phyloP scores from a whole-genome alignment of 1,140 invertebrate species.

The Trissolcus basalis region DNA sequence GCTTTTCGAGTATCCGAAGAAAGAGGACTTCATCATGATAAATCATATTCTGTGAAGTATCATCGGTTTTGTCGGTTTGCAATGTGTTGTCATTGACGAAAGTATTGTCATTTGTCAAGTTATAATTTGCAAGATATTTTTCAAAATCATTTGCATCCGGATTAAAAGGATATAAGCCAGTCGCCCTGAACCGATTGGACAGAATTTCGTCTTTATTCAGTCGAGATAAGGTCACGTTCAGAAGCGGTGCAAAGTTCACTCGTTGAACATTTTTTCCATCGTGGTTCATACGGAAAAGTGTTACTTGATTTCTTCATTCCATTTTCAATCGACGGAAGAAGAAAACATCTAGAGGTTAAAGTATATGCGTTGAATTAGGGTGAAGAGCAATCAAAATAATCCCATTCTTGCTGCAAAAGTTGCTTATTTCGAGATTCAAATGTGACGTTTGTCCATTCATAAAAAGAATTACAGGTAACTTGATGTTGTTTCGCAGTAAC shows the following conservation, averaged over 20 bases:
- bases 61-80: too few species aligned
- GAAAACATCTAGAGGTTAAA: constrained; percentile 67
- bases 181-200: constrained; percentile 24
- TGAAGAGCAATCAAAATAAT: constrained; percentile 61
- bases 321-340: constrained; percentile 66
- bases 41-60: too few species aligned
- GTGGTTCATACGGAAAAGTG: constrained; percentile 11
- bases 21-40: too few species aligned
- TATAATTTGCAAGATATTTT: constrained; percentile 12
- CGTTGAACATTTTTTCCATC: constrained; percentile 11
- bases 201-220: constrained; percentile 16
- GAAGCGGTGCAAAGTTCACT: constrained; percentile 6
- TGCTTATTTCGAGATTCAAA: constrained; percentile 34
- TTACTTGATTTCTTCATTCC: constrained; percentile 59
- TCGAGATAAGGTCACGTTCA: background rate
- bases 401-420: constrained; percentile 57
- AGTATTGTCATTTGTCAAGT: too few species aligned
- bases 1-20: too few species aligned
- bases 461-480: background rate
- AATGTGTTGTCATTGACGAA: background rate
- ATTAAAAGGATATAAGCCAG: constrained; percentile 35
- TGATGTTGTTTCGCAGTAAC: too few species aligned
- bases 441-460: constrained; percentile 26
- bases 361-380: constrained; percentile 68
- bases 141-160: constrained; percentile 30